Base-by-base conservation (phyloP, 2,888 invertebrate species). In the Sabatieria punctata region DNA sequence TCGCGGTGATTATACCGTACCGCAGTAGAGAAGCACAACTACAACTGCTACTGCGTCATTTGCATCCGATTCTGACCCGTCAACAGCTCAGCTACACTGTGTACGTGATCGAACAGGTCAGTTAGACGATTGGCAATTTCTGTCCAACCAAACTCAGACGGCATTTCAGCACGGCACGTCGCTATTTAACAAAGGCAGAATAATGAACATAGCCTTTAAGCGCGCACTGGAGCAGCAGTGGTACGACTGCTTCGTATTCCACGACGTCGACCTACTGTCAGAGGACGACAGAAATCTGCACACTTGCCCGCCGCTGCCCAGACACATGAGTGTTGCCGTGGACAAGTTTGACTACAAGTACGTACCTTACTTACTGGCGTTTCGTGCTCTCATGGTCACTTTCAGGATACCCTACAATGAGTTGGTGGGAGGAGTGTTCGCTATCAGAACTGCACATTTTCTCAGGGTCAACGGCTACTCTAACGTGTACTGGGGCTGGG, bases 381-480 rank as follows among this genome's bases (percentile, higher is more conserved):
- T 13, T 13, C 13, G 13, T 13, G 13, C n/a, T 44, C 19, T 44
- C n/a, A 13, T 42, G 11, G 15, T 33, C 15, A 15, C 4, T 19
- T 45, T 26, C 53, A 70, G 69, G 52, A 53, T 69, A 40, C 64
- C 65, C 15, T 70, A 70, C 54, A 54, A 60, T 23, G 56, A 65
- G 41, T 55, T 70, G 23, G 68, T 70, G 2, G 70, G 70, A 15
- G 70, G 70, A 2, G 70, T 70, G 22, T 60, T 70, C 40, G 63
- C 61, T 49, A 64, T 70, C 51, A 53, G 59, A 22, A 57, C 59
- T 21, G 65, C 67, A 30, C 68, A 70, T 47, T 68, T 67, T 51
- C 57, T 64, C 43, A 46, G 51, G 18, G 64, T 66, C 15, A 68
- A 68, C 53, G 68, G 68, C n/a, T 68, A 66, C 54, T 67, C 67